Base-by-base conservation (phyloP, 2,113 vertebrate genomes). In the Cebus imitator region DNA sequence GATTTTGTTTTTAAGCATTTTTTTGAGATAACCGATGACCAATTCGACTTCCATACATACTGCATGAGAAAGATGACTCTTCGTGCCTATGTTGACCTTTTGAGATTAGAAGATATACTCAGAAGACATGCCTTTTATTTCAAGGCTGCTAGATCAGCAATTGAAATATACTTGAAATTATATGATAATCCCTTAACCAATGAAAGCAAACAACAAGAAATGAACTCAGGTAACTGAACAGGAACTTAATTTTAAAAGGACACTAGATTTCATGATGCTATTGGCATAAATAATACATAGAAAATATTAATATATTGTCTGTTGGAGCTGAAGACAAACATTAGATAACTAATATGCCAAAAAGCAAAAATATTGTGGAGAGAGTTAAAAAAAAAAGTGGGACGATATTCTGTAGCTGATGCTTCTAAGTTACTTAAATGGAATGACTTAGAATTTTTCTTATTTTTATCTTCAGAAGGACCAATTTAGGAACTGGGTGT, bases 41-140 rank as follows among this genome's bases (percentile, higher is more conserved):
- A 99, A 0, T 99, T 99, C 98, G 99, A 99, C 96, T 99, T 99
- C 97, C 99, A 99, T 96, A 99, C 99, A 0, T 99, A 99, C 92
- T 99, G 99, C 96, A 99, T 99, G 99, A 98, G 99, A 96, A 99
- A 99, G 97, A 99, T 99, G 99, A 99, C 99, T 80, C 98, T 99
- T 70, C 98, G 99, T 98, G 99, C 99, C 96, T 99, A 99, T 23
- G 98, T 99, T 95, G 99, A 99, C 81, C 99, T 99, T 91, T 64
- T 99, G 97, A 98, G 99, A 79, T 96, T 99, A 97, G 99, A 99
- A 98, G 99, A 99, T 91, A 93, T 97, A 91, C 98, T 99, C 95
- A 98, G 99, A 96, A 98, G 98, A 98, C 99, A 99, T 92, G 96
- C 98, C 66, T 99, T 99, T 97, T 99, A 99, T 95, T 99, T 99